phyloP scores from a whole-genome alignment of 2,113 vertebrate species.

The Malaclemys terrapin region DNA sequence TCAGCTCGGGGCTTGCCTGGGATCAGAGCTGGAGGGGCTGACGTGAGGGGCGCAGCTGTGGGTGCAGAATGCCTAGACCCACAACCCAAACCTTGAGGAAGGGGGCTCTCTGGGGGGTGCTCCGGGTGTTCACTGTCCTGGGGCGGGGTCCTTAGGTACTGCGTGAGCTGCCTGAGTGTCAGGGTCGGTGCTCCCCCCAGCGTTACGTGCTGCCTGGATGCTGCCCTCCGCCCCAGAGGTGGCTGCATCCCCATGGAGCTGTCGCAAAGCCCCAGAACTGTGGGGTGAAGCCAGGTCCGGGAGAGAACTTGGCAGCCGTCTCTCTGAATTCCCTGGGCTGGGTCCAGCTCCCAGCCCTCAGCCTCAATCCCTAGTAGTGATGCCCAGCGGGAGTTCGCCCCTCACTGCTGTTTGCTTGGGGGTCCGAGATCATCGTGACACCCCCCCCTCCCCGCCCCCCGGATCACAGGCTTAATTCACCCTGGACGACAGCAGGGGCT shows the following conservation, averaged over 20 bases:
- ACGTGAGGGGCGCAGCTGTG: background rate
- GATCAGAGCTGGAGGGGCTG: background rate
- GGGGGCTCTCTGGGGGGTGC: background rate
- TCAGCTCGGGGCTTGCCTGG: background rate
- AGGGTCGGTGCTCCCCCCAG: too few species aligned
- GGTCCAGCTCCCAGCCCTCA: background rate
- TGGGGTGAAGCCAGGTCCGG: too few species aligned
- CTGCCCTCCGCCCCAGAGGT: too few species aligned
- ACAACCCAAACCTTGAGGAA: background rate
- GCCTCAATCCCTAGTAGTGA: background rate
- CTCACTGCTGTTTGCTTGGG: background rate
- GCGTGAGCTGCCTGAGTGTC: background rate
- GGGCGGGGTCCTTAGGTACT: background rate
- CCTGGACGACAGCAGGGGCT: background rate
- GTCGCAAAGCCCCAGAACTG: too few species aligned
- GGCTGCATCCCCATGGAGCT: too few species aligned
- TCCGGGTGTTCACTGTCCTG: background rate
- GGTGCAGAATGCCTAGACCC: background rate
- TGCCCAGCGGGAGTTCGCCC: background rate
- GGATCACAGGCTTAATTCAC: background rate
- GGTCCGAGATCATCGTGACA: background rate
- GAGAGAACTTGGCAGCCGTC: background rate
- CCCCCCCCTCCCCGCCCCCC: too few species aligned
- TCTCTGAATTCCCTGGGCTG: background rate
- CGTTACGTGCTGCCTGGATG: background rate